A percentile compares a stretch with the other conserved stretches of the same genome.
These are phyloP conservation scores for Tarsius wallacei DNA, from an alignment of 2,797 vertebrate species.

Conservation along the genomic window DNA sequence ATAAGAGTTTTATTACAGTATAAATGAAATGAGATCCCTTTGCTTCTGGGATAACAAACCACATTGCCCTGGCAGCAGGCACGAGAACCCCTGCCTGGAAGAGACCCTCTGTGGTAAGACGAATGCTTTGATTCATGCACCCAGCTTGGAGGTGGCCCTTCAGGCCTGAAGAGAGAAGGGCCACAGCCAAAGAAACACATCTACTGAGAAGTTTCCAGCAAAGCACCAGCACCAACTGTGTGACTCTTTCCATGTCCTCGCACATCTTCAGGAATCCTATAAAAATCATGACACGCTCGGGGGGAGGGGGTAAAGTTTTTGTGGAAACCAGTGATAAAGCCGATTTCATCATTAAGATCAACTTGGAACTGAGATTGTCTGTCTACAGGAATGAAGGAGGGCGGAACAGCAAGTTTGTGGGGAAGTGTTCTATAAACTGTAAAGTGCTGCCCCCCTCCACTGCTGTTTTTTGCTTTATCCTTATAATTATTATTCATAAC, in stretches of 20 bases:
- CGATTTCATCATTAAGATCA: background rate
- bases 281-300: background rate
- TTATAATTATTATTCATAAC: background rate
- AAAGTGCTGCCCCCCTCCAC: background rate
- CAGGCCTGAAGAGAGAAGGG: background rate
- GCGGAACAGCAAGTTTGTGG: background rate
- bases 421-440: background rate
- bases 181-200: background rate
- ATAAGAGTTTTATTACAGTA: constrained; percentile 90
- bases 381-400: background rate
- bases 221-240: background rate
- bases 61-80: background rate
- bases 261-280: background rate
- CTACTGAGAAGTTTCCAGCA: background rate
- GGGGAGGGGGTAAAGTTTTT: background rate
- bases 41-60: constrained; percentile 84
- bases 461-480: background rate
- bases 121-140: background rate
- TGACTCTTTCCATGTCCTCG: background rate
- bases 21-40: constrained; percentile 89
- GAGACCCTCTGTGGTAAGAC: background rate
- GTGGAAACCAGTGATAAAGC: background rate
- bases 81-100: accelerated
- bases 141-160: background rate
- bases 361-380: background rate